phyloP scores from a whole-genome alignment of 2,113 vertebrate genomes.

The Ictalurus furcatus region DNA sequence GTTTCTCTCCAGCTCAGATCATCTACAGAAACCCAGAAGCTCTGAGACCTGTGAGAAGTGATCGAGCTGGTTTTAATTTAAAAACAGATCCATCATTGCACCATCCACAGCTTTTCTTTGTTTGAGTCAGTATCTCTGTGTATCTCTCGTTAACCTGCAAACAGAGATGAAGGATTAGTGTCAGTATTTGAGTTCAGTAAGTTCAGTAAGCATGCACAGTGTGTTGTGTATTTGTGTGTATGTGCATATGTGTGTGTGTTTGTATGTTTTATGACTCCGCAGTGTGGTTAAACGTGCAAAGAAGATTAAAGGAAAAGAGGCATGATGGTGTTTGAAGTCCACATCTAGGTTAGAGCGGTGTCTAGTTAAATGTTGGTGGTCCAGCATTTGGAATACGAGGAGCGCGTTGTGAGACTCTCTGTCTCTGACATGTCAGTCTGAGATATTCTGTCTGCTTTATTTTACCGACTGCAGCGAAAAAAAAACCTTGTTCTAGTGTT shows the following conservation, averaged over 20 bases:
- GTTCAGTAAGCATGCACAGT: neutral
- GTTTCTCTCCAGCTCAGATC: neutral
- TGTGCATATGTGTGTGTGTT: conserved; percentile 4
- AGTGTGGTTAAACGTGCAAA: conserved; percentile 41
- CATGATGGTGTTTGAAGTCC: conserved; percentile 36
- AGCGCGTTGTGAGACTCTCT: conserved; percentile 9
- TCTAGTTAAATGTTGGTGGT: conserved; percentile 53
- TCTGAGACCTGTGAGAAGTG: neutral
- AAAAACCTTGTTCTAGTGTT: neutral
- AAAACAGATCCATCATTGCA: conserved; percentile 16
- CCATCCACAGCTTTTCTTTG: neutral
- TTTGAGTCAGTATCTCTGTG: neutral
- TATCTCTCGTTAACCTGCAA: conserved; percentile 4
- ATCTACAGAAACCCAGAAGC: neutral
- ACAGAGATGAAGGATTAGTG: conserved; percentile 16
- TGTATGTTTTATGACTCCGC: conserved; percentile 23
- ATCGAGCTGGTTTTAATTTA: conserved; percentile 25
- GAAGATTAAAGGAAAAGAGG: conserved; percentile 53
- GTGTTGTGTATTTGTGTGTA: conserved; percentile 11
- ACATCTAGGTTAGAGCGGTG: conserved; percentile 40
- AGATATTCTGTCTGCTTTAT: conserved; percentile 31
- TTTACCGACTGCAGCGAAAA: neutral
- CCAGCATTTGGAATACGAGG: conserved; percentile 33
- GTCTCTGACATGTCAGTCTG: conserved; percentile 28
- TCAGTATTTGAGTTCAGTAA: conserved; percentile 13